These are phyloP conservation scores for Actenoides lindsayi DNA, from an alignment of 2,113 vertebrate species.

Conservation along the genomic window DNA sequence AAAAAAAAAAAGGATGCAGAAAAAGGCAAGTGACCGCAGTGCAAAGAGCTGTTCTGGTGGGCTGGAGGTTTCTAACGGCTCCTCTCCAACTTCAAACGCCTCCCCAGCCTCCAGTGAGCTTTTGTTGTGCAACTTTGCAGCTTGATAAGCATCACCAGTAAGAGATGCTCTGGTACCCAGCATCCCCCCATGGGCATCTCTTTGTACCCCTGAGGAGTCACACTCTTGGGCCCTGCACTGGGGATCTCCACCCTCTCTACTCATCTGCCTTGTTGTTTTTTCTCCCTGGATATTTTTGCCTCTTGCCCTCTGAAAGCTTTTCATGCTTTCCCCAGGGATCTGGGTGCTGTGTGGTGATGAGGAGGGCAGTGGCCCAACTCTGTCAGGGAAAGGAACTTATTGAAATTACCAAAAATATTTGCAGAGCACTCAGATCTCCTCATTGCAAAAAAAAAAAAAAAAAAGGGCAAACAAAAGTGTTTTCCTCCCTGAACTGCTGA, in stretches of 20 bases:
- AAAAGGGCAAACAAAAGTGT: accelerated
- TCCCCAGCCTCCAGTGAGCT: slow-evolving; percentile 40
- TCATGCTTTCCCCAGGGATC: background rate
- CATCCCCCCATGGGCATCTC: background rate
- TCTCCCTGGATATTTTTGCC: background rate
- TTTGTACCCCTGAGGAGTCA: accelerated
- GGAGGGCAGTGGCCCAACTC: accelerated
- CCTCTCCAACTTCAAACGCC: slow-evolving; percentile 54
- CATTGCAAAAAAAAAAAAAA: background rate
- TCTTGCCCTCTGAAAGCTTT: background rate
- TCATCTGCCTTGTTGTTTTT: accelerated
- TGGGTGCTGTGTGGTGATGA: background rate
- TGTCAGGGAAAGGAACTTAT: background rate
- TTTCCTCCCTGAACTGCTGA: background rate
- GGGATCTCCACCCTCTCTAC: background rate
- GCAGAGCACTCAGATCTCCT: background rate
- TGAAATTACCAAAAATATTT: background rate
- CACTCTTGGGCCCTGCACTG: background rate
- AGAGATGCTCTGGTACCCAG: accelerated
- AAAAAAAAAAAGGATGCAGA: background rate
- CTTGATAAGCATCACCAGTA: background rate
- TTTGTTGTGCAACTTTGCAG: slow-evolving; percentile 37
- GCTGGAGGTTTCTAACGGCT: slow-evolving; percentile 68
- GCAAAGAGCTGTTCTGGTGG: slow-evolving; percentile 1
- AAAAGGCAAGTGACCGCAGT: slow-evolving; percentile 57